These are phyloP conservation scores for Grammomys surdaster DNA, from an alignment of 2,113 vertebrate species.

Conservation along the genomic window DNA sequence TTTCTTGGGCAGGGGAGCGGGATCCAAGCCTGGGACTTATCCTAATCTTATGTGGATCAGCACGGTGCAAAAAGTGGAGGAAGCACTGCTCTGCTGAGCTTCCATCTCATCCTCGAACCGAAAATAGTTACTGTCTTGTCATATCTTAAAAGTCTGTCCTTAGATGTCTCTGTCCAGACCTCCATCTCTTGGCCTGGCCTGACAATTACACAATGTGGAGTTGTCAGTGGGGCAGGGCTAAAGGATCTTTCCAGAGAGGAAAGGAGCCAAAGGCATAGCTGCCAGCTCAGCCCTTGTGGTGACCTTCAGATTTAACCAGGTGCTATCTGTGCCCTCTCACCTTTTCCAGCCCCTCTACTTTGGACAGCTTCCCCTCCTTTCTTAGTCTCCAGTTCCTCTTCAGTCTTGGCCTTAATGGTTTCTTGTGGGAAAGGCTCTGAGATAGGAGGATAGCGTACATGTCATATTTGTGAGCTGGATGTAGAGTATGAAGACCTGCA, in stretches of 20 bases:
- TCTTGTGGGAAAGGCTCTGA: not conserved
- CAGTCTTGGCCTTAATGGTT: not conserved
- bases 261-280: slow-evolving; percentile 4
- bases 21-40: not conserved
- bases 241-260: slow-evolving; percentile 10
- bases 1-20: not conserved
- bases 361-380: not conserved
- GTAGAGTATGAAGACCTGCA: not conserved
- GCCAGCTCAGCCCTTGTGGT: not conserved
- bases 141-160: not conserved
- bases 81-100: not conserved
- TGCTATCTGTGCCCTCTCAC: not conserved
- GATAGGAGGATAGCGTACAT: fast-evolving
- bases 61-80: no score
- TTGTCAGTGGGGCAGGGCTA: not conserved
- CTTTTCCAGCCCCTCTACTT: not conserved
- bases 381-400: not conserved
- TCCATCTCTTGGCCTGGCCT: slow-evolving; percentile 32
- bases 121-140: not conserved
- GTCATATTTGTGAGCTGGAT: fast-evolving
- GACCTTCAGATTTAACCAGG: slow-evolving; percentile 52
- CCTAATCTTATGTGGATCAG: not conserved
- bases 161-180: not conserved
- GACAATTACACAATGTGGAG: not conserved
- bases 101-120: slow-evolving; percentile 9